A percentile compares a stretch with the other conserved stretches of the same genome.
These are phyloP conservation scores for Crocidura indochinensis DNA, from an alignment of 2,797 vertebrate genomes.

Conservation along the genomic window DNA sequence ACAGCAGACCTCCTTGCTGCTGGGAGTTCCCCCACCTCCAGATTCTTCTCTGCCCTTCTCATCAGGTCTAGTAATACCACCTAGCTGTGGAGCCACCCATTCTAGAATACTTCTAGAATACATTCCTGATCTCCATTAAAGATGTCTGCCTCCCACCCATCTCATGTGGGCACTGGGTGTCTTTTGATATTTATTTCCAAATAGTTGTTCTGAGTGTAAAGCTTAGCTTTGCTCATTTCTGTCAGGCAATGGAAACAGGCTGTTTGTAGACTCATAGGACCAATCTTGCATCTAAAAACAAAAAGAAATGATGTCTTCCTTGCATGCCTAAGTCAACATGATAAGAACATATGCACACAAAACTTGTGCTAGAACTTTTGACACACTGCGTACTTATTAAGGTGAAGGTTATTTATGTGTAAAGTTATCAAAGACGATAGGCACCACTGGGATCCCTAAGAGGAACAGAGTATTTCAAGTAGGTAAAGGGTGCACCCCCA, in stretches of 20 bases:
- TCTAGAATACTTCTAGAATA: neutral
- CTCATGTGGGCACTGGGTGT: no score
- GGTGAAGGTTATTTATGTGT: neutral
- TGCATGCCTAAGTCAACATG: no score
- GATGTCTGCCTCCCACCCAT: no score
- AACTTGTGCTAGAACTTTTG: no score
- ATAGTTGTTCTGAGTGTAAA: no score
- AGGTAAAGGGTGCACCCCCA: no score
- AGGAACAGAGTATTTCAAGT: neutral
- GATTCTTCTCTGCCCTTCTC: neutral
- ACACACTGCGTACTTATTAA: no score
- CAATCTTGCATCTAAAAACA: neutral
- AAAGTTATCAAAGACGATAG: neutral
- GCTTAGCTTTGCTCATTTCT: no score
- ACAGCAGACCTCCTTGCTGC: neutral
- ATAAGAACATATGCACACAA: no score
- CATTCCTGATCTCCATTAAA: no score
- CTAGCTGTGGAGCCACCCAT: neutral
- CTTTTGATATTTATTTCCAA: no score
- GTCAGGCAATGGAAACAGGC: neutral
- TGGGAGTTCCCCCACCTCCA: rapidly evolving
- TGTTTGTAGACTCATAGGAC: neutral
- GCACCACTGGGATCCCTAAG: no score
- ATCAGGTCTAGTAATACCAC: neutral
- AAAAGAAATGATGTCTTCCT: neutral